These are phyloP conservation scores for Parascotia fuliginaria DNA, from an alignment of 2,888 invertebrate genomes.

Conservation along the genomic window DNA sequence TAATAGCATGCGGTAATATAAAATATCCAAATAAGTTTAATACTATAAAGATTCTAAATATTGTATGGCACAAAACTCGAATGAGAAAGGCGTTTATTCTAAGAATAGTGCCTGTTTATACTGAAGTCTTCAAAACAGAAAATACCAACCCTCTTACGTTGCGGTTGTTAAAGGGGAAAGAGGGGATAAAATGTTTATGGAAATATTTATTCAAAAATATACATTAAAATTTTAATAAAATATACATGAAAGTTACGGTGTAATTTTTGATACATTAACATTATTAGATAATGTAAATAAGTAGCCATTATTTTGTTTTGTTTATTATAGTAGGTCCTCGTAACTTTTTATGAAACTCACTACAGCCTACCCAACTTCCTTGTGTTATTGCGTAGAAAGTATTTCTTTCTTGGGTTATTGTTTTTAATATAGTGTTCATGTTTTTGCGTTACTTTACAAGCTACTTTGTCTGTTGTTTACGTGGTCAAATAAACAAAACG, in stretches of 20 bases:
- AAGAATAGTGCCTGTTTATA: constrained; percentile 58
- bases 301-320: constrained; percentile 21
- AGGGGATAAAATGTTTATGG: constrained; percentile 46
- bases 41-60: constrained; percentile 55
- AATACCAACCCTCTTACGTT: constrained; percentile 53
- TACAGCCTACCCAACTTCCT: constrained; percentile 14
- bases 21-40: constrained; percentile 39
- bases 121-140: constrained; percentile 56
- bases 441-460: not conserved
- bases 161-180: constrained; percentile 37
- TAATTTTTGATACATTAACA: constrained; percentile 28
- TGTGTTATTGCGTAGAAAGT: constrained; percentile 1
- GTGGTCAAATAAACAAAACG: no score
- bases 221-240: constrained; percentile 43
- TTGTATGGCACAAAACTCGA: constrained; percentile 59
- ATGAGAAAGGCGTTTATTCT: constrained; percentile 49
- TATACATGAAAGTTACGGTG: constrained; percentile 19
- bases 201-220: constrained; percentile 46
- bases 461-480: no score
- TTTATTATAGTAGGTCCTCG: constrained; percentile 10
- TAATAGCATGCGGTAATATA: constrained; percentile 46
- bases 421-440: constrained; percentile 9
- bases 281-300: constrained; percentile 21
- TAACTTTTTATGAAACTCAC: constrained; percentile 26
- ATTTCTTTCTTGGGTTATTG: constrained; percentile 19